A percentile compares a stretch with the other conserved stretches of the same genome.
Conservation (phyloP, 1,140 invertebrate species). For the Brachionus sp. region DNA sequence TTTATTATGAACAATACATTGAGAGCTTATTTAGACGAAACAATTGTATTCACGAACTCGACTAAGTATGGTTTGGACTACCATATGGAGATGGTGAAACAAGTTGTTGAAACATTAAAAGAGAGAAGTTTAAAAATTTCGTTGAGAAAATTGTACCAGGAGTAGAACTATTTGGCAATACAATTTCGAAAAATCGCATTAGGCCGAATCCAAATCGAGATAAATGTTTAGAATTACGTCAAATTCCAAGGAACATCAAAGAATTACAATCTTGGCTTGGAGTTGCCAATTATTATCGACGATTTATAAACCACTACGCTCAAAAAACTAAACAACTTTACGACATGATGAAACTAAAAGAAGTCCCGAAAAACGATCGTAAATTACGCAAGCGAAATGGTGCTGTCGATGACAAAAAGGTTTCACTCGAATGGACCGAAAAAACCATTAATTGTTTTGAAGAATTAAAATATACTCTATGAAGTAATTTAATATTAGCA, state of each 20-base stretch:
- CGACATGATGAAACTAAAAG: slow-evolving; percentile 26
- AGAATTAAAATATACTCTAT: background rate
- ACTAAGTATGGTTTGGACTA: too few relatives aligned
- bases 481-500: background rate
- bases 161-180: too few relatives aligned
- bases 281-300: slow-evolving; percentile 43
- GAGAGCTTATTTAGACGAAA: too few relatives aligned
- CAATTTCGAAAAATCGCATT: too few relatives aligned
- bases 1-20: too few relatives aligned
- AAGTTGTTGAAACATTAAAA: too few relatives aligned
- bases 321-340: slow-evolving; percentile 45
- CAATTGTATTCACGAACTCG: too few relatives aligned
- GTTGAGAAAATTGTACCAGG: too few relatives aligned
- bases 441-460: background rate
- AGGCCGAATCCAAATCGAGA: too few relatives aligned
- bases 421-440: background rate
- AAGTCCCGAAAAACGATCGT: background rate
- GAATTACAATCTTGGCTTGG: slow-evolving; percentile 46
- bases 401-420: background rate
- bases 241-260: slow-evolving; percentile 48
- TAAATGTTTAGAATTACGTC: background rate
- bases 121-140: too few relatives aligned
- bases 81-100: too few relatives aligned
- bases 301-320: slow-evolving; percentile 46
- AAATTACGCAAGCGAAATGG: too few relatives aligned